phyloP scores from a whole-genome alignment of 2,113 vertebrate species.

The Hippocampus comes region DNA sequence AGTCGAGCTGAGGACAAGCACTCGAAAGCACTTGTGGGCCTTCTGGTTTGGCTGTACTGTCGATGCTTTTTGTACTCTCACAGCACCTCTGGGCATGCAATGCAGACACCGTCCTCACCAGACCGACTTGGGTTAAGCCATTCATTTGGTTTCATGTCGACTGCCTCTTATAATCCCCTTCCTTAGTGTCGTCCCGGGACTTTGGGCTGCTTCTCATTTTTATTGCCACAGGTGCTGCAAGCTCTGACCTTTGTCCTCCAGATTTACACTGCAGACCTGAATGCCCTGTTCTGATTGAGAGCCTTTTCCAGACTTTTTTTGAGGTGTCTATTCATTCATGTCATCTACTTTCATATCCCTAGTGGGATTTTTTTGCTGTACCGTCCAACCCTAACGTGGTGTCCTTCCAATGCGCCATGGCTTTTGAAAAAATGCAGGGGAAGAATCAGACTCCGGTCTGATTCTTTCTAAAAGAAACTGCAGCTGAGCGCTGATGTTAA shows the following conservation, averaged over 20 bases:
- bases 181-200: slow-evolving; percentile 45
- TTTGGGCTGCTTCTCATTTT: slow-evolving; percentile 45
- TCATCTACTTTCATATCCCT: not conserved
- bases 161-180: slow-evolving; percentile 42
- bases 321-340: not conserved
- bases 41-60: slow-evolving; percentile 48
- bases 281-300: not conserved
- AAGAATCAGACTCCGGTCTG: not conserved
- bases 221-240: slow-evolving; percentile 41
- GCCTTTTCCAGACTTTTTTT: not conserved
- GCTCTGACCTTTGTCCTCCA: slow-evolving; percentile 42
- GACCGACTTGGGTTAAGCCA: slow-evolving; percentile 31
- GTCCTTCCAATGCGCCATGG: not conserved
- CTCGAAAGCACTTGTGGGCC: not conserved
- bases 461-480: not conserved
- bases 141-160: slow-evolving; percentile 53
- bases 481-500: not conserved
- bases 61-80: slow-evolving; percentile 34
- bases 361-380: not conserved
- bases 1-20: not conserved
- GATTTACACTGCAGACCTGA: slow-evolving; percentile 6
- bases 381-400: not conserved
- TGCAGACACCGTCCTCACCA: slow-evolving; percentile 35
- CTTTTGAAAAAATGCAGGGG: not conserved
- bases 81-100: slow-evolving; percentile 15